Percentiles rank a stretch among this genome's conserved stretches.
Evolutionary conservation across 2,113 vertebrate species (phyloP).

Genomic region (Caracal caracal): DNA sequence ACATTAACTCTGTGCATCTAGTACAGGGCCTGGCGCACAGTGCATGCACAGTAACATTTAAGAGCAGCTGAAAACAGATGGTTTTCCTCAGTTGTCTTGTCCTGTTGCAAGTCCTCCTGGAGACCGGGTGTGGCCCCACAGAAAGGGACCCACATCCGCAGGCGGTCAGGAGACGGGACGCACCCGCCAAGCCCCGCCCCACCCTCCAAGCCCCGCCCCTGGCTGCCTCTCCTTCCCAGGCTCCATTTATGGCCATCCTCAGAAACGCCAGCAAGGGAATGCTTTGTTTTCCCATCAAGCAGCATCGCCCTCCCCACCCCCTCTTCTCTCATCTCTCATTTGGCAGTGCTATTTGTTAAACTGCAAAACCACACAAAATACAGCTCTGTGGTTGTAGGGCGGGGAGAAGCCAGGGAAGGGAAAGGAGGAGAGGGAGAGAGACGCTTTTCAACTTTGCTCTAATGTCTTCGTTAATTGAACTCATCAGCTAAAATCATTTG

Average conservation of each 20-base stretch:
- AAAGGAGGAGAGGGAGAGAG: neutral
- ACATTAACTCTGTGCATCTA: neutral
- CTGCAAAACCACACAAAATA: neutral
- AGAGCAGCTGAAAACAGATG: neutral
- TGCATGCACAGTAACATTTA: neutral
- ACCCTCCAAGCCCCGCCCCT: accelerated
- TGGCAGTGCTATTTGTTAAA: conserved; percentile 22
- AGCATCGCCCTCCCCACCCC: neutral
- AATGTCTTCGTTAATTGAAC: conserved; percentile 84
- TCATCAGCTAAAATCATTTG: conserved; percentile 85
- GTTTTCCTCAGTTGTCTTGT: neutral
- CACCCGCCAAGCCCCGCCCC: too few relatives aligned
- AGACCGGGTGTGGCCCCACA: neutral
- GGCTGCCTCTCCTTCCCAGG: neutral
- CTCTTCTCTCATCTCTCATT: neutral
- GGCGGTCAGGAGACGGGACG: accelerated
- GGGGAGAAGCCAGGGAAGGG: neutral
- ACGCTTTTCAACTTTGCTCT: conserved; percentile 65
- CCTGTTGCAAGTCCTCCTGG: neutral
- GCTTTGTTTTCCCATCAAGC: conserved; percentile 58
- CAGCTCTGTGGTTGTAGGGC: neutral
- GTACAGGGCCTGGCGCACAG: neutral
- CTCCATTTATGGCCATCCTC: neutral
- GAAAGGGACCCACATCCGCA: neutral
- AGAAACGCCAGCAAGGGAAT: neutral